Conservation (phyloP, 2,797 vertebrate genomes). For the Gambelia wislizenii region DNA sequence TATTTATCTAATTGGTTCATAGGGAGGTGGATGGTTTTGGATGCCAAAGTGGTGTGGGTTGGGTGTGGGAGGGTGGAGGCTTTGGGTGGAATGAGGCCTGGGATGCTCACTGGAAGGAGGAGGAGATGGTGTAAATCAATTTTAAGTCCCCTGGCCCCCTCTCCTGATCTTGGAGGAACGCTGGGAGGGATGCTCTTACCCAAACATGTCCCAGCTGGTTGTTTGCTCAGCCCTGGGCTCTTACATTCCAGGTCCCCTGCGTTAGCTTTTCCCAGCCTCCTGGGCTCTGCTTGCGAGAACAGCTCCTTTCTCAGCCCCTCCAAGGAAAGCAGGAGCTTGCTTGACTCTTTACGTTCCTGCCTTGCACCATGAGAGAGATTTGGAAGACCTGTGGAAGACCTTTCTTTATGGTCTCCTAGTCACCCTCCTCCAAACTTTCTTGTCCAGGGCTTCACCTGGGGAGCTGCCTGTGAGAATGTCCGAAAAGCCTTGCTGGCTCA, state of each 20-base stretch:
- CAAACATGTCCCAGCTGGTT: constrained; percentile 28
- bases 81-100: neutral
- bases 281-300: neutral
- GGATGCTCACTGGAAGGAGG: neutral
- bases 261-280: constrained; percentile 11
- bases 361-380: neutral
- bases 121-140: neutral
- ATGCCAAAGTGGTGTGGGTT: neutral
- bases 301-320: neutral
- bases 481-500: neutral
- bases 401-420: neutral
- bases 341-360: too few species aligned
- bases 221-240: constrained; percentile 20
- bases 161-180: neutral
- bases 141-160: neutral
- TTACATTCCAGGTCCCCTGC: constrained; percentile 19
- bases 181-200: neutral
- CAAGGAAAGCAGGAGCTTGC: too few species aligned
- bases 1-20: neutral
- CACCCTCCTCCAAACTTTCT: too few species aligned
- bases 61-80: neutral
- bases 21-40: neutral
- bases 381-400: neutral
- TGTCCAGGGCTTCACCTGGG: neutral
- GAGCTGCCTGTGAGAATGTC: neutral